Conservation (phyloP, 2,888 invertebrate genomes). For the Caenorhabditis parvicauda region DNA sequence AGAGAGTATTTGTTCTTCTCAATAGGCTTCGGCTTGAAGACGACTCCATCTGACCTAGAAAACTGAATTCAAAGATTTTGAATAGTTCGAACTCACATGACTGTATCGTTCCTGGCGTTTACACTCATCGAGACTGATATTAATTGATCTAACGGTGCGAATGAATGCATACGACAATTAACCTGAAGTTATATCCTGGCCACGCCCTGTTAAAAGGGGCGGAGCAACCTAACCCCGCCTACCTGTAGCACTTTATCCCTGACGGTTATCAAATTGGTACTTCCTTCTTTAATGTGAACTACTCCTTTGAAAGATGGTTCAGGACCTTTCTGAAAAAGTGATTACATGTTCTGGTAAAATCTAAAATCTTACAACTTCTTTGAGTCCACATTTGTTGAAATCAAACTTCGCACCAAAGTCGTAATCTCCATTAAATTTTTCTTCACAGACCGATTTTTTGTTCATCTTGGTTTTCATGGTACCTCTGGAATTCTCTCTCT, state of each 20-base stretch:
- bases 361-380: conserved; percentile 19
- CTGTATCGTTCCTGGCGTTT: conserved; percentile 21
- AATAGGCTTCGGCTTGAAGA: conserved; percentile 7
- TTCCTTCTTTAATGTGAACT: conserved; percentile 51
- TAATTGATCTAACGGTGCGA: conserved; percentile 17
- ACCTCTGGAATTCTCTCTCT: conserved; percentile 47
- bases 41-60: conserved; percentile 12
- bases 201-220: too few relatives aligned
- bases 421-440: conserved; percentile 25
- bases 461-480: conserved; percentile 39
- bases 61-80: too few relatives aligned
- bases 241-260: conserved; percentile 52
- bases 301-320: conserved; percentile 18
- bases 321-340: conserved; percentile 7
- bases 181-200: too few relatives aligned
- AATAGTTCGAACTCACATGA: too few relatives aligned
- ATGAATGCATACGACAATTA: conserved; percentile 20
- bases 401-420: conserved; percentile 41
- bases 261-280: conserved; percentile 50
- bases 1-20: conserved; percentile 13
- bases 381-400: conserved; percentile 45
- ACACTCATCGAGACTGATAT: conserved; percentile 31
- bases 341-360: background rate
- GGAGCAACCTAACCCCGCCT: background rate
- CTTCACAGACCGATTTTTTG: conserved; percentile 32